Base-by-base conservation (phyloP, 2,888 invertebrate species). In the Trissolcus brochymenae region DNA sequence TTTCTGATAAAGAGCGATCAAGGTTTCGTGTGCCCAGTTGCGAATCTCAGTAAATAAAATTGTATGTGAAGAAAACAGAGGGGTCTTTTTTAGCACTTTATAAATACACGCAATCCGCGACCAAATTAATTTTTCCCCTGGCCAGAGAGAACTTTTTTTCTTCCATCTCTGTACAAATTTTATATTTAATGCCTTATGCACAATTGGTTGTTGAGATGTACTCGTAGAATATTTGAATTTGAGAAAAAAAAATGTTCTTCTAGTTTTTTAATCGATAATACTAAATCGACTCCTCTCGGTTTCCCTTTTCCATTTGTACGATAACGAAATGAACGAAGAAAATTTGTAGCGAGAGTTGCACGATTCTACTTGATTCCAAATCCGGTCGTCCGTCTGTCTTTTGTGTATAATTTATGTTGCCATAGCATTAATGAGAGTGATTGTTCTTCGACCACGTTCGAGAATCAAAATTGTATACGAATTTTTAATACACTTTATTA, bases 401-500 rank as follows among this genome's bases (percentile, higher is more conserved):
- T 76, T 79, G 66, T 76, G 76, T 79, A 80, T 64, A 74, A 78
- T 84, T 84, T 84, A 83, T 65, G 85, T 84, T 85, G 85, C 85
- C 85, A 85, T 85, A 84, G 83, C 80, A 82, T 81, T 81, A 79
- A 35, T 64, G 79, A 81, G 80, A 81, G 81, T 83, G 83, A 82
- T 79, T 80, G 79, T 81, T 81, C 80, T 80, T 80, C 79, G 80
- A 81, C 76, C 82, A 80, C 73, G 81, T 81, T 81, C 84, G 83
- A 86, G 79, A 86, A 87, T 87, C 85, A 85, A 87, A 87, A 87
- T 87, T 87, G 87, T 87, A 87, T 87, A 87, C 87, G 87, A 87
- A 35, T 84, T 87, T 87, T 87, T 87, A 87, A 87, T 87, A 87
- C 86, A 87, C 81, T 87, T 87, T 87, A 87, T 86, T 87, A 87